Evolutionary conservation across 2,797 vertebrate genomes (phyloP), one percentile per base, ranked within the genome.

Genomic region (Enteromius treurensis): DNA sequence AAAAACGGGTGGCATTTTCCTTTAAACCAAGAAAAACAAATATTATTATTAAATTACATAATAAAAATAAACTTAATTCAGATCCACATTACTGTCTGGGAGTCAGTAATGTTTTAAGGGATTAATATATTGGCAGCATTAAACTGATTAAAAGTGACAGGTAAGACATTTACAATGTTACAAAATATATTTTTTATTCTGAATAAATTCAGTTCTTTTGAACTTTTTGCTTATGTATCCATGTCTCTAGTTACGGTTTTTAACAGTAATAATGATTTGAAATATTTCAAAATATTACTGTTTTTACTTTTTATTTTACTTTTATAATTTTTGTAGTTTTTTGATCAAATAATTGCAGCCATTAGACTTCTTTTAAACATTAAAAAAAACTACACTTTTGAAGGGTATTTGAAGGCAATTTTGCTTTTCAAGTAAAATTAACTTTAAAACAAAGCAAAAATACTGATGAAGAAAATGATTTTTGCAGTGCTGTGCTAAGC

Each of bases 401-500:
- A 70, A 17, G 1, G 10, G 34, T 7, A 37, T 71, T 4, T 71
- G 40, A 70, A 26, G 1, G 10, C 8, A 11, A 21, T 69, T 17
- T 53, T 26, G 23, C 8, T 23, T 51, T 19, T 37, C 2, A 13
- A 37, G 77, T 53, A 37, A 51, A 55, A 10, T 53, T 40, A 40
- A 69, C 23, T 42, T 34, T 34, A 58, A 75, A 76, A 76, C 53
- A 76, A 37, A 74, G 51, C 34, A 76, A 26, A 76, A 40, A 45
- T 45, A 60, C n/a, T n/a, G 67, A 32, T 45, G 17, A 23, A 37
- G 13, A 68, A 37, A 79, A 40, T 42, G 4, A 40, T 42, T 70
- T 80, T 80, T 70, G 51, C 67, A 69, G 9, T 42, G 21, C 7
- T 49, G 19, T 64, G 45, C 73, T 78, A 79, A 79, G 75, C 70